Evolutionary conservation across 2,113 vertebrate species (phyloP).

Genomic region (Sakesphorus luctuosus): DNA sequence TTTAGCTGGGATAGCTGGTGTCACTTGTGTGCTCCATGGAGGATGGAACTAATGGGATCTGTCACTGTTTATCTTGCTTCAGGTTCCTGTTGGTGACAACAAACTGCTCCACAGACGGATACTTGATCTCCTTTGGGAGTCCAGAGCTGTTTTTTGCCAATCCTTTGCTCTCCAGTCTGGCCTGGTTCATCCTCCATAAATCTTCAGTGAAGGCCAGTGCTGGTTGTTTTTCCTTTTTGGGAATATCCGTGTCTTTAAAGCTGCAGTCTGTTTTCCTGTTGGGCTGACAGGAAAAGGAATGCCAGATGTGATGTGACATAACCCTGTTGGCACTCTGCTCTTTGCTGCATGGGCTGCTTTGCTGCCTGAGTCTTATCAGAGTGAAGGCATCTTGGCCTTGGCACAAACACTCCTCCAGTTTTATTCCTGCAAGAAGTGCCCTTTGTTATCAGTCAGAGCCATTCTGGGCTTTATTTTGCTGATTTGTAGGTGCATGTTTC

Average conservation of each 20-base stretch:
- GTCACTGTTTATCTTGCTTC: background rate
- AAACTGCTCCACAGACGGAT: fast-evolving
- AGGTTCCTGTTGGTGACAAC: background rate
- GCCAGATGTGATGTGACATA: background rate
- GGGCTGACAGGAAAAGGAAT: background rate
- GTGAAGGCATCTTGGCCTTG: background rate
- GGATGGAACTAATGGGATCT: background rate
- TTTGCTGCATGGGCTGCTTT: background rate
- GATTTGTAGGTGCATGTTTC: fast-evolving
- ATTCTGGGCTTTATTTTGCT: background rate
- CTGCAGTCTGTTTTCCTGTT: background rate
- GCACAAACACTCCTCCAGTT: background rate
- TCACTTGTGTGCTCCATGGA: background rate
- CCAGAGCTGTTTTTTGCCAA: background rate
- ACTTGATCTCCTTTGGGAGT: background rate
- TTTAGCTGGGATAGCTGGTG: background rate
- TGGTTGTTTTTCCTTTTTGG: background rate
- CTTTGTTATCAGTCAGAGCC: background rate
- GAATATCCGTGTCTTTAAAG: background rate
- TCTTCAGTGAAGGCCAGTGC: background rate
- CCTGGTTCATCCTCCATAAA: background rate
- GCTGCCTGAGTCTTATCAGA: background rate
- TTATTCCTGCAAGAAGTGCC: background rate
- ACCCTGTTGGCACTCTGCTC: background rate
- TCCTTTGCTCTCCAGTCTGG: background rate